These are phyloP conservation scores for Gymnoscopelus braueri DNA, from an alignment of 2,797 vertebrate species.

Conservation along the genomic window DNA sequence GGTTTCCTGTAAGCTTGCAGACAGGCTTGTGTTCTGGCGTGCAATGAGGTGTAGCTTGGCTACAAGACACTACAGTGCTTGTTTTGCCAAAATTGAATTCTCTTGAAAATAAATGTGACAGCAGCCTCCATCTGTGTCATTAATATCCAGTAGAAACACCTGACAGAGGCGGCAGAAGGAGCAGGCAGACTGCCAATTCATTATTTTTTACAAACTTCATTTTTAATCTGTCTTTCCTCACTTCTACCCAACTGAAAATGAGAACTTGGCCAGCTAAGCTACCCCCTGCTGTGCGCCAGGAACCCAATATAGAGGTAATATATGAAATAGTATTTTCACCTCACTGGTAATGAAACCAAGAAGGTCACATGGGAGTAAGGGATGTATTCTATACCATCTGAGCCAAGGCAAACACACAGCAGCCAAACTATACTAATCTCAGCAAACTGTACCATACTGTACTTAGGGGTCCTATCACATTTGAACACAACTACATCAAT, in stretches of 20 bases:
- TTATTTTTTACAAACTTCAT: conserved; percentile 18
- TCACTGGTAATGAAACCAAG: conserved; percentile 39
- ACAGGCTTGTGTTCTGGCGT: neutral
- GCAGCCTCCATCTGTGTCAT: conserved; percentile 10
- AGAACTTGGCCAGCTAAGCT: neutral
- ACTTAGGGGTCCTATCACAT: neutral
- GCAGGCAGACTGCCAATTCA: conserved; percentile 4
- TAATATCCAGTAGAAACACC: conserved; percentile 12
- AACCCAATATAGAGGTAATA: conserved; percentile 16
- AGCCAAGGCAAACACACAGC: conserved; percentile 9
- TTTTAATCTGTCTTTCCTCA: neutral
- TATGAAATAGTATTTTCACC: conserved; percentile 21
- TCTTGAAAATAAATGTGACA: conserved; percentile 10
- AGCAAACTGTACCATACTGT: neutral
- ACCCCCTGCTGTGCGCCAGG: neutral
- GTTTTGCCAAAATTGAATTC: conserved; percentile 3
- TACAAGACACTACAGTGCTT: neutral
- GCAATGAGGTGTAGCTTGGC: neutral
- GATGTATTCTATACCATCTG: neutral
- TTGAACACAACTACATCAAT: conserved; percentile 1
- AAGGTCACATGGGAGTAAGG: conserved; percentile 31
- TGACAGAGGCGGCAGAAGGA: neutral
- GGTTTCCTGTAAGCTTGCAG: neutral
- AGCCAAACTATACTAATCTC: neutral
- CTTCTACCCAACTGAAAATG: neutral